Evolutionary conservation across 2,113 vertebrate genomes (phyloP).

Genomic region (Myodes glareolus): DNA sequence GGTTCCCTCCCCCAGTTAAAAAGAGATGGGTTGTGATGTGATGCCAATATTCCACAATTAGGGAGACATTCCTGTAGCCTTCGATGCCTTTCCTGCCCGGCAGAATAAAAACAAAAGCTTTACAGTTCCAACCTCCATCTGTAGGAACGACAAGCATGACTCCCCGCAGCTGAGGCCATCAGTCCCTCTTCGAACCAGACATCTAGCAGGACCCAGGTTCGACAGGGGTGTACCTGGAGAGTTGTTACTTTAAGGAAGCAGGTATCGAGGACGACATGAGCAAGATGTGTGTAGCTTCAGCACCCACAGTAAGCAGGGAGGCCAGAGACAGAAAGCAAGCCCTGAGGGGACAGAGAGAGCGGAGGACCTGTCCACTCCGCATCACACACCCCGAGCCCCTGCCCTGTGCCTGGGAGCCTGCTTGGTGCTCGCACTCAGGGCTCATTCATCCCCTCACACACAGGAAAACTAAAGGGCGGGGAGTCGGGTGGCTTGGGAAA

Average conservation of each 20-base stretch:
- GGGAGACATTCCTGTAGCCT: slow-evolving; percentile 23
- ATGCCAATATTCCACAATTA: background rate
- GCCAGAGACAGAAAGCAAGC: background rate
- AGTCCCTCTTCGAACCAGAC: background rate
- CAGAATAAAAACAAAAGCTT: slow-evolving; percentile 47
- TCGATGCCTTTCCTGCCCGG: background rate
- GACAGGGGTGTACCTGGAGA: background rate
- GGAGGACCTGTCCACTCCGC: background rate
- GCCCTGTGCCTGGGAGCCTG: background rate
- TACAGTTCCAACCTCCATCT: background rate
- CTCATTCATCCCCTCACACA: background rate
- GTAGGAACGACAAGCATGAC: background rate
- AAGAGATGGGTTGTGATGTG: background rate
- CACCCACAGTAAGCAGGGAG: background rate
- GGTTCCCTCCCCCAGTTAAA: background rate
- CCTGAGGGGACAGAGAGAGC: background rate
- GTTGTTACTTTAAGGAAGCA: background rate
- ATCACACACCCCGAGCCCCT: background rate
- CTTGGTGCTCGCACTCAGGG: background rate
- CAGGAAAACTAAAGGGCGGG: background rate
- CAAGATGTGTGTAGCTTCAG: background rate
- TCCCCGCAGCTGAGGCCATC: background rate
- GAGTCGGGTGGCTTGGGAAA: background rate
- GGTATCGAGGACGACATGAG: background rate
- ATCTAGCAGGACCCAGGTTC: background rate